These are phyloP conservation scores for Tenthredo amoena DNA, from an alignment of 2,888 invertebrate genomes.

Conservation along the genomic window DNA sequence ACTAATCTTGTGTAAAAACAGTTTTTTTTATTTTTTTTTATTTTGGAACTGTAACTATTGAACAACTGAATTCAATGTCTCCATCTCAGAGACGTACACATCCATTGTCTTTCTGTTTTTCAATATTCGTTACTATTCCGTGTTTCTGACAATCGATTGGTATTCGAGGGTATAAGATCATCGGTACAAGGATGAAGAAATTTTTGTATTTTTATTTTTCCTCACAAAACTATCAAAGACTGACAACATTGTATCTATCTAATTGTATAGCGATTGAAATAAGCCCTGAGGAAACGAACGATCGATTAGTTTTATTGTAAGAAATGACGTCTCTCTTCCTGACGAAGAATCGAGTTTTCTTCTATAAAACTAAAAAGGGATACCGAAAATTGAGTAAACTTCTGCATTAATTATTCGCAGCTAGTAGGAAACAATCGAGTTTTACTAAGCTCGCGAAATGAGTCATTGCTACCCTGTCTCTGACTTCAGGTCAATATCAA, in stretches of 20 bases:
- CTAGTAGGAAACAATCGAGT: not conserved
- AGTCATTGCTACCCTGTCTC: not conserved
- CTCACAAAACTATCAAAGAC: not conserved
- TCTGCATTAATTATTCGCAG: not conserved
- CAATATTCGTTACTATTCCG: not conserved
- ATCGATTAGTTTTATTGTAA: not conserved
- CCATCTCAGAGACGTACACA: not conserved
- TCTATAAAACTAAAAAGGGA: not conserved
- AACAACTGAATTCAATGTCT: not conserved
- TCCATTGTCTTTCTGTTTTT: not conserved
- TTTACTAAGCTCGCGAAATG: not conserved
- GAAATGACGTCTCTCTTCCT: not conserved
- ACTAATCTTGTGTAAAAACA: not conserved
- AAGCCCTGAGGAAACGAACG: not conserved
- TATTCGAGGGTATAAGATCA: not conserved
- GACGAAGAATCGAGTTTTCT: not conserved
- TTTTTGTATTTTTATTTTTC: not conserved
- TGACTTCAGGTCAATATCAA: not conserved
- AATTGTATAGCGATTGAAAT: not conserved
- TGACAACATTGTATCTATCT: not conserved
- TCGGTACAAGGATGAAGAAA: not conserved
- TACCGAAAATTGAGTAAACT: too few relatives aligned
- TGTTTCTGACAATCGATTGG: not conserved
- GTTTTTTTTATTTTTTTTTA: not conserved
- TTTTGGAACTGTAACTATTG: not conserved